Percentiles rank a stretch among this genome's conserved stretches.
These are phyloP conservation scores for Tachycineta bicolor DNA, from an alignment of 2,113 vertebrate genomes.

Conservation along the genomic window DNA sequence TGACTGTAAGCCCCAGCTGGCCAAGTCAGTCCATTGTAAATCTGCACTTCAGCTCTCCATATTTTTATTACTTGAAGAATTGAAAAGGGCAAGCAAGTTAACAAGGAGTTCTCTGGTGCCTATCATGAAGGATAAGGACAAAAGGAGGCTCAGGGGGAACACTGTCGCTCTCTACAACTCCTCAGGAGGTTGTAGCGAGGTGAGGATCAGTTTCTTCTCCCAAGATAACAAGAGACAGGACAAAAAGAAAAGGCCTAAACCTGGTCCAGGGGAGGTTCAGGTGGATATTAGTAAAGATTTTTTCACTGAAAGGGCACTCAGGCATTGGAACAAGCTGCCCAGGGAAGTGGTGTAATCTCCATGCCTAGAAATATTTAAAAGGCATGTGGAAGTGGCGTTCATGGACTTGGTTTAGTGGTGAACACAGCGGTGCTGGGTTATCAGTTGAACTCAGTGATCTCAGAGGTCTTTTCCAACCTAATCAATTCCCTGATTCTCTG, in stretches of 20 bases:
- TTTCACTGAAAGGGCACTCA: neutral
- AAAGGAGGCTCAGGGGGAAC: neutral
- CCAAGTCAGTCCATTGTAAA: neutral
- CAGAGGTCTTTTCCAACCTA: neutral
- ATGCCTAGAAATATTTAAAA: neutral
- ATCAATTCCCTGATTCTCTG: neutral
- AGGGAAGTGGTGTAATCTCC: neutral
- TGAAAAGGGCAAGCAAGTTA: neutral
- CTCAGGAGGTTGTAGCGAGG: neutral
- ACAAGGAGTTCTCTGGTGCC: neutral
- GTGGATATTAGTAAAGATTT: neutral
- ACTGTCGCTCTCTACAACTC: accelerated
- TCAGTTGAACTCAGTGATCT: neutral
- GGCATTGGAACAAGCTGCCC: neutral
- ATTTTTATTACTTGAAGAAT: neutral
- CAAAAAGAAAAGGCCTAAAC: neutral
- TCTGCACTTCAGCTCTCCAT: neutral
- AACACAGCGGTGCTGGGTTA: neutral
- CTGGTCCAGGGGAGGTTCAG: neutral
- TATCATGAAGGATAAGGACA: neutral
- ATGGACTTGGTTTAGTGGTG: neutral
- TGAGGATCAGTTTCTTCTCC: neutral
- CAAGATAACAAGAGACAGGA: neutral
- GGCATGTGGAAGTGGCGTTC: neutral
- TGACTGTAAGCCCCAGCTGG: accelerated